Evolutionary conservation across 92 coral and sea anemone genomes (phyloP).

Genomic region (Pocillopora meandrina): DNA sequence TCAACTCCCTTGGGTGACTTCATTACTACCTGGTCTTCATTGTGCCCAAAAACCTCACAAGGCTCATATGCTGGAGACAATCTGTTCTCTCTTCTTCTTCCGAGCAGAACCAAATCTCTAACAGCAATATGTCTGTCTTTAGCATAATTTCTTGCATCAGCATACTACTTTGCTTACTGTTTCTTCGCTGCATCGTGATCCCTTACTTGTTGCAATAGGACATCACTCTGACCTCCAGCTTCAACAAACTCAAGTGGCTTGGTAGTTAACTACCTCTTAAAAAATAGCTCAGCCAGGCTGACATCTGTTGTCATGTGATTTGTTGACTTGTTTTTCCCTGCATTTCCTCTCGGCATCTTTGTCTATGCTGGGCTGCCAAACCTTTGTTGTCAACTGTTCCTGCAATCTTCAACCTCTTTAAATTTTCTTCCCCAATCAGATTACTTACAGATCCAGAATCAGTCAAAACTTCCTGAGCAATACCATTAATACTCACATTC

Average conservation of each 20-base stretch:
- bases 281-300: slow-evolving; percentile 32
- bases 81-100: slow-evolving; percentile 52
- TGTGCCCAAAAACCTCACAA: no score
- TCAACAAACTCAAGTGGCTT: not conserved
- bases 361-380: slow-evolving; percentile 64
- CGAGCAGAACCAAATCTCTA: slow-evolving; percentile 53
- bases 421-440: slow-evolving; percentile 53
- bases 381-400: slow-evolving; percentile 52
- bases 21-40: no score
- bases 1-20: no score
- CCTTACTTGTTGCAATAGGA: slow-evolving; percentile 12
- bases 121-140: slow-evolving; percentile 33
- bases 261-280: not conserved
- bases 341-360: slow-evolving; percentile 41
- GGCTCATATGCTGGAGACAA: slow-evolving; percentile 13
- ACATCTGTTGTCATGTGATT: slow-evolving; percentile 27
- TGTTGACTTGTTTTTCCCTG: slow-evolving; percentile 30
- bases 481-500: no score
- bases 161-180: no score
- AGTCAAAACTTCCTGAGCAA: no score
- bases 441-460: slow-evolving; percentile 75
- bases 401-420: slow-evolving; percentile 30
- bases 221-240: not conserved
- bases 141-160: not conserved
- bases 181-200: slow-evolving; percentile 8